Evolutionary conservation across 2,888 invertebrate species (phyloP), one percentile per base, ranked within the genome.

Genomic region (Coenonympha arcania): DNA sequence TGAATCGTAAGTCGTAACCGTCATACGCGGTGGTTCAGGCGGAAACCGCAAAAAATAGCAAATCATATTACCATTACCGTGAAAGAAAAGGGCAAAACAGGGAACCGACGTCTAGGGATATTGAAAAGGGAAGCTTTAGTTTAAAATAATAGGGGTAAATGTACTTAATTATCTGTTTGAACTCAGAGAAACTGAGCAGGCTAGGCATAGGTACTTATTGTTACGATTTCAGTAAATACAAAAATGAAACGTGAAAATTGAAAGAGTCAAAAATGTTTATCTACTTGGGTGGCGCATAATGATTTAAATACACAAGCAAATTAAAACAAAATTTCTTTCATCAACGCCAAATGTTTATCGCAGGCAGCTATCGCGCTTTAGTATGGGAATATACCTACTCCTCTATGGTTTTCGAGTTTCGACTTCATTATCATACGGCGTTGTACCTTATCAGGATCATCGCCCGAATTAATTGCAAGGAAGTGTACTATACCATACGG

Each of bases 1-100:
- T 76, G 73, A 73, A 66, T 75, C 79, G 82, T 78, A 82, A 81
- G 66, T 75, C 79, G 82, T 78, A 82, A 81, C 83, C 81, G 84
- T 85, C 82, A 83, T 80, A 84, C 83, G 69, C 68, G 71, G 72
- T 64, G 79, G 67, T 70, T 70, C 72, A 70, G 72, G 64, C 83
- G 83, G 85, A 85, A 86, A 85, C 85, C 85, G 84, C 85, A 85
- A 84, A 82, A 85, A 81, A 71, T 76, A 68, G 80, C 77, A 69
- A 80, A 78, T 75, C 72, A 65, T 65, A 65, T 75, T 69, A 72
- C 73, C 75, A 76, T 73, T 73, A 44, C 16, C 15, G 61, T 71
- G 69, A 72, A 68, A 73, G 68, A 65, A 73, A 73, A 65, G 66
- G 66, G 63, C 66, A 61, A 64, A 56, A 61, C 60, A 54, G 60